These are phyloP conservation scores for Octodonta nipae DNA, from an alignment of 2,888 invertebrate genomes.

Conservation along the genomic window DNA sequence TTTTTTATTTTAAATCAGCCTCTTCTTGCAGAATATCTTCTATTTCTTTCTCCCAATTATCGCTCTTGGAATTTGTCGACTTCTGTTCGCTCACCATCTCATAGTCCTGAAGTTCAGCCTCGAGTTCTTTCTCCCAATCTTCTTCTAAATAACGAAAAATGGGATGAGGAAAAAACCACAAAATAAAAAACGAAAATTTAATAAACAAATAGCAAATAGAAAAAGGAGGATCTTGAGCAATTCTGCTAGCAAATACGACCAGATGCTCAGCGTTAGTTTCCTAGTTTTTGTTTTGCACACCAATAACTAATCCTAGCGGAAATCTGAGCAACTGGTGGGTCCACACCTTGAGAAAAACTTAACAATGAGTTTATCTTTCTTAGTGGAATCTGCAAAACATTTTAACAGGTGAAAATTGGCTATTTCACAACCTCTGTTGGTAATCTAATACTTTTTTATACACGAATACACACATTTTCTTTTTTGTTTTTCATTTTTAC, in stretches of 20 bases:
- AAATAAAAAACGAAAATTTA: conserved; percentile 19
- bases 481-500: too few relatives aligned
- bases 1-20: conserved; percentile 30
- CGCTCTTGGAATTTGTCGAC: conserved; percentile 35
- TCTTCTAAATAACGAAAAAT: conserved; percentile 40
- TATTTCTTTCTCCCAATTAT: conserved; percentile 34
- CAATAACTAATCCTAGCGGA: conserved; percentile 7
- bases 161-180: conserved; percentile 24
- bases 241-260: conserved; percentile 17
- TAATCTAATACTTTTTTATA: too few relatives aligned
- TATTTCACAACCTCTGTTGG: too few relatives aligned
- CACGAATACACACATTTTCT: too few relatives aligned
- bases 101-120: conserved; percentile 88
- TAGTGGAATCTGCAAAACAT: neutral
- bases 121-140: conserved; percentile 93
- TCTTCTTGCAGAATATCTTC: conserved; percentile 33
- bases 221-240: conserved; percentile 16
- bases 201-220: conserved; percentile 8
- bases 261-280: conserved; percentile 29
- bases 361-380: conserved; percentile 7
- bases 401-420: neutral
- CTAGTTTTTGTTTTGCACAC: conserved; percentile 19
- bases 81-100: conserved; percentile 64
- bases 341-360: conserved; percentile 19
- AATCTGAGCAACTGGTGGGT: conserved; percentile 25